A percentile compares a stretch with the other conserved stretches of the same genome.
Evolutionary conservation across 2,113 vertebrate genomes (phyloP).

Genomic region (Caracal caracal): DNA sequence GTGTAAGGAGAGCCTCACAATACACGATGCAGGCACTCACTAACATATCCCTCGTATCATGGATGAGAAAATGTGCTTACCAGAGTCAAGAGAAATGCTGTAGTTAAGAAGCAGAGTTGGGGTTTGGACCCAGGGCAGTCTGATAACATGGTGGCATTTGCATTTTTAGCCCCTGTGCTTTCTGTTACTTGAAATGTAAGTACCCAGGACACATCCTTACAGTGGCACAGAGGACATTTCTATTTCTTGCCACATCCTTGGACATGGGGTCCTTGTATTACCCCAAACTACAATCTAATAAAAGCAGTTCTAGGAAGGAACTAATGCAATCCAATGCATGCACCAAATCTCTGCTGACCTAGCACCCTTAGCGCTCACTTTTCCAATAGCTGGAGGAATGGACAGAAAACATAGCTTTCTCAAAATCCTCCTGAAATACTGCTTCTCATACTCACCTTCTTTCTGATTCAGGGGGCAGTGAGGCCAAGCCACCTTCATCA

Average conservation of each 20-base stretch:
- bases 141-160: background rate
- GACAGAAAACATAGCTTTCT: background rate
- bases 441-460: background rate
- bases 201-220: no score
- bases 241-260: background rate
- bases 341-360: background rate
- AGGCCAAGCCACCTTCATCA: background rate
- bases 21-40: accelerated
- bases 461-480: no score
- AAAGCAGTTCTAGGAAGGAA: background rate
- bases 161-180: background rate
- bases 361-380: background rate
- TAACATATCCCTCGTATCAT: accelerated
- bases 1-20: no score
- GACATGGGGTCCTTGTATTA: background rate
- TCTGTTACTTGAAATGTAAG: background rate
- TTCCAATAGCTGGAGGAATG: background rate
- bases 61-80: background rate
- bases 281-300: background rate
- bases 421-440: background rate
- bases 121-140: background rate
- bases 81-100: background rate
- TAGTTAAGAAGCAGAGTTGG: background rate
- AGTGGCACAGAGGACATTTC: background rate
- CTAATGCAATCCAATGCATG: accelerated